phyloP scores from a whole-genome alignment of 1,140 invertebrate genomes.

The Cephus cinctus region DNA sequence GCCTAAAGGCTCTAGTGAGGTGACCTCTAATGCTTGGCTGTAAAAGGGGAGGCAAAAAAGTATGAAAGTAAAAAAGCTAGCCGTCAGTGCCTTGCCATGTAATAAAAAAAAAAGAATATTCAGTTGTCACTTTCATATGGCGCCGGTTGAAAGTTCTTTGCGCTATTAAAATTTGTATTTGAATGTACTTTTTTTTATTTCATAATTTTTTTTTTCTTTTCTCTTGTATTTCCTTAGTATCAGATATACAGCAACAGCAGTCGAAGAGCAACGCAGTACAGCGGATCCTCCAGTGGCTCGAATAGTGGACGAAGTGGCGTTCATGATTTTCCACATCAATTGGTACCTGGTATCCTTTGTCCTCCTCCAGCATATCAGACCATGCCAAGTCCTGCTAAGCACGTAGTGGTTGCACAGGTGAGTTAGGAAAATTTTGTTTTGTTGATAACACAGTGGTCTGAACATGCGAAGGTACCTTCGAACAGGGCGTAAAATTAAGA shows the following conservation, averaged over 20 bases:
- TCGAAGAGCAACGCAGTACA: constrained; percentile 64
- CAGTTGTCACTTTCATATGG: no score
- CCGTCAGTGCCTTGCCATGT: no score
- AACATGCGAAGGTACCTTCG: background rate
- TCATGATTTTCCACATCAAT: constrained; percentile 76
- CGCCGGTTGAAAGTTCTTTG: no score
- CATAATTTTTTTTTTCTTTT: constrained; percentile 5
- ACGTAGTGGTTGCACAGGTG: constrained; percentile 77
- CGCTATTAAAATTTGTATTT: no score
- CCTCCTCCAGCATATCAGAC: constrained; percentile 81
- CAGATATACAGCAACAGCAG: constrained; percentile 80
- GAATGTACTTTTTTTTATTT: no score
- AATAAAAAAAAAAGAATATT: no score
- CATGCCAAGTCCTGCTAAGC: constrained; percentile 81
- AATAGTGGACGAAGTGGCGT: constrained; percentile 51
- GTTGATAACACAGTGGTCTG: no score
- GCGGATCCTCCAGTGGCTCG: constrained; percentile 46
- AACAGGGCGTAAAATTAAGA: background rate
- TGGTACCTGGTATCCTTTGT: constrained; percentile 90
- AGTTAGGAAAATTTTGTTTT: constrained; percentile 29
- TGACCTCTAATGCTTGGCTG: no score
- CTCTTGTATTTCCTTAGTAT: constrained; percentile 65
- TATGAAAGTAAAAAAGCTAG: no score
- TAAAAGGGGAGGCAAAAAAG: no score
- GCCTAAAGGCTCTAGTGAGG: no score